Conservation (phyloP, 2,797 vertebrate species). For the Sylvia borin region DNA sequence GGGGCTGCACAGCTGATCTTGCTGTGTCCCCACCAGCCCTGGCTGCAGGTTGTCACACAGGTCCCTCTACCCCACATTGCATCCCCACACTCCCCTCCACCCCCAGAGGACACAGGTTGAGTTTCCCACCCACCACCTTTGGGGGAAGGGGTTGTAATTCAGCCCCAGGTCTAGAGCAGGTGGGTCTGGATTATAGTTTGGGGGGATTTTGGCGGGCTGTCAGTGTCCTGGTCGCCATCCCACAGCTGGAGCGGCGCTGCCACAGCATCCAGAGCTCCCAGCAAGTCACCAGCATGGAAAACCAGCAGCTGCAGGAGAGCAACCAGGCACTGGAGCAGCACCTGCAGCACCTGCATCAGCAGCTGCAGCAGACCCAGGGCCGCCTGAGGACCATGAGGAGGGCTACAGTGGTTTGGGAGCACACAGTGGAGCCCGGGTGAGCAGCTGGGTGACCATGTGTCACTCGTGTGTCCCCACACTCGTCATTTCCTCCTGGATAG, state of each 20-base stretch:
- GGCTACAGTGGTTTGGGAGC: not conserved
- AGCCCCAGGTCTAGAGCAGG: not conserved
- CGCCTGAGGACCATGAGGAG: conserved; percentile 32
- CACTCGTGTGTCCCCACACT: fast-evolving
- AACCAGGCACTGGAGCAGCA: conserved; percentile 55
- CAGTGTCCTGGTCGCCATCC: not conserved
- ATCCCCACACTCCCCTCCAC: not conserved
- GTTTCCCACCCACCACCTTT: not conserved
- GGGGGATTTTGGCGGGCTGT: fast-evolving
- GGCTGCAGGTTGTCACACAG: not conserved
- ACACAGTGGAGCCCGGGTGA: not conserved
- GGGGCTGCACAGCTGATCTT: not conserved
- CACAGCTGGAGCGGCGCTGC: conserved; percentile 74
- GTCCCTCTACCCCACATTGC: not conserved
- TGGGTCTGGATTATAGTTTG: fast-evolving
- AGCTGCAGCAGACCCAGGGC: conserved; percentile 67
- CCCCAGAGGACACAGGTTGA: not conserved
- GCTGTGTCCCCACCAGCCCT: not conserved
- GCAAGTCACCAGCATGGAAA: conserved; percentile 50
- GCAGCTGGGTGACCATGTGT: not conserved
- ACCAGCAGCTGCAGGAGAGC: conserved; percentile 62
- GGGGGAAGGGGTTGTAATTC: fast-evolving
- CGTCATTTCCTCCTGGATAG: fast-evolving
- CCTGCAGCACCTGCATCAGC: conserved; percentile 68
- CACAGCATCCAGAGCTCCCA: conserved; percentile 51